phyloP scores from a whole-genome alignment of 1,140 invertebrate genomes.

The Rhagoletis pomonella region DNA sequence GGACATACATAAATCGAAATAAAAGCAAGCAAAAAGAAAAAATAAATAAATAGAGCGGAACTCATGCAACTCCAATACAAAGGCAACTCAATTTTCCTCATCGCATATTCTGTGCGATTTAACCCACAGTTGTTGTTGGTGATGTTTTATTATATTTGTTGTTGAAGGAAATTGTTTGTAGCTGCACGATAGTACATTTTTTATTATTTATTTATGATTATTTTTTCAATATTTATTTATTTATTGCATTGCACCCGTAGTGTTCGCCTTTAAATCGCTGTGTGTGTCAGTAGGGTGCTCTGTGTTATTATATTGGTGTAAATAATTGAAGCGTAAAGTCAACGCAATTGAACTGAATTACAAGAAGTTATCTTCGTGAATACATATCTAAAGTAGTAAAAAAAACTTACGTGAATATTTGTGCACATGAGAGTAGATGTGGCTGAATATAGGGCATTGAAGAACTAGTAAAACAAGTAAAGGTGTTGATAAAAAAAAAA shows the following conservation, averaged over 20 bases:
- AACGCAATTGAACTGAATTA: constrained; percentile 1
- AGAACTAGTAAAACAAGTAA: no score
- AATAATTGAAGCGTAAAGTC: neutral
- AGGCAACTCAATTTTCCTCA: no score
- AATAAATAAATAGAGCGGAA: no score
- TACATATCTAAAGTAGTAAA: no score
- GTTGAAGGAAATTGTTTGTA: neutral
- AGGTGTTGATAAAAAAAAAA: no score
- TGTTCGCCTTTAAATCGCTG: neutral
- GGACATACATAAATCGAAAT: no score
- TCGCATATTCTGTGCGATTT: neutral
- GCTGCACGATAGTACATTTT: neutral
- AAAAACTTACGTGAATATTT: no score
- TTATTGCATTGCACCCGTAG: neutral
- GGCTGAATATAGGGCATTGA: no score
- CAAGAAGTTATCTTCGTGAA: neutral
- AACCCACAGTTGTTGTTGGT: neutral
- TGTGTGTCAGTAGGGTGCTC: neutral
- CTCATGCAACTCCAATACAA: no score
- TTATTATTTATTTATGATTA: neutral
- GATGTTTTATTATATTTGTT: neutral
- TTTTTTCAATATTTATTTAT: constrained; percentile 14
- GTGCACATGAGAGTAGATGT: no score
- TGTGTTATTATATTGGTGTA: no score
- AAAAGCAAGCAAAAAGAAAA: no score